Evolutionary conservation across 2,888 invertebrate genomes (phyloP), one percentile per base, ranked within the genome.

Genomic region (Dryobota labecula): DNA sequence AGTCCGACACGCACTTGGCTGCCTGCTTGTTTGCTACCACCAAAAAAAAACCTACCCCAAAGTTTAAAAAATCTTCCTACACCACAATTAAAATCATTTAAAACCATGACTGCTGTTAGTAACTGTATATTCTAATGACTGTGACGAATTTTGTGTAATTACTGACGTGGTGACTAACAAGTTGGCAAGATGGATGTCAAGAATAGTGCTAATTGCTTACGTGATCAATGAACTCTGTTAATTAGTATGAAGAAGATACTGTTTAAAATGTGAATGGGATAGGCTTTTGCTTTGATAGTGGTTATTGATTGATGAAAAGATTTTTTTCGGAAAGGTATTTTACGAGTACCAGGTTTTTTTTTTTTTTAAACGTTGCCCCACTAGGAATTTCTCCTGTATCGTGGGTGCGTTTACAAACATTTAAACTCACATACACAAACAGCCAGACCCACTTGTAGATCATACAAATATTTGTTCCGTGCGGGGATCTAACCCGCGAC

Each of bases 161-260:
- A 53, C 30, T 53, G 45, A 49, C 27, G 18, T 45, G 54, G 61
- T 78, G 76, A 71, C 73, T 76, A 71, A 82, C 36, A 41, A 24
- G 38, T 63, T 47, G 51, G 54, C 56, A 66, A 83, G 69, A 80
- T 63, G 41, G 60, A 47, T 57, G 65, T 9, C 24, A 24, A 63
- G 68, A 64, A 41, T 18, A 33, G 58, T 63, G 63, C 66, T 80
- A 76, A 83, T 81, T 77, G 72, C 54, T 73, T 38, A 54, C 53
- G 64, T 68, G 77, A 79, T 73, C 84, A 76, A 73, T 73, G 84
- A 86, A 72, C 84, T 68, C 57, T 27, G 51, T 30, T 73, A 45
- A 51, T 70, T 51, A 47, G 24, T 33, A 30, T 30, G 41, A 74
- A 63, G 36, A 51, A 56, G 41, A 49, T 70, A 45, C 47, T 51